phyloP scores from a whole-genome alignment of 1,140 invertebrate genomes.

The Trichonephila inaurata region DNA sequence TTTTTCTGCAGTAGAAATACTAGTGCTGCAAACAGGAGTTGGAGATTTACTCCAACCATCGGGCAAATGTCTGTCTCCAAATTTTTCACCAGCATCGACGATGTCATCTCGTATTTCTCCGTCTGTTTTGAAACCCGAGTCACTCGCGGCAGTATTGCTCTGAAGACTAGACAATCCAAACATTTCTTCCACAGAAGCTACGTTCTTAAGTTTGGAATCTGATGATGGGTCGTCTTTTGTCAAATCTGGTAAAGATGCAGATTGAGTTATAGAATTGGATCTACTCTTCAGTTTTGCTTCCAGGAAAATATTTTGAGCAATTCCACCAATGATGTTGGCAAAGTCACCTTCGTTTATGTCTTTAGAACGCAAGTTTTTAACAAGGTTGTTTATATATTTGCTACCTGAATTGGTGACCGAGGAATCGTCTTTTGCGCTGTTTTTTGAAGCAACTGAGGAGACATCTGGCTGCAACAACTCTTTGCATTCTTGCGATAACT shows the following conservation, averaged over 20 bases:
- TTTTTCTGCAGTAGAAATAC: background rate
- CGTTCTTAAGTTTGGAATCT: background rate
- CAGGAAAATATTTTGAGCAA: slow-evolving; percentile 64
- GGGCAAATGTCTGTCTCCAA: background rate
- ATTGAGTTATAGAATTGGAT: background rate
- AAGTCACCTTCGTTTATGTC: slow-evolving; percentile 65
- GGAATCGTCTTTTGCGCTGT: background rate
- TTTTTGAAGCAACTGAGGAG: background rate
- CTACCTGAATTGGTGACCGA: background rate
- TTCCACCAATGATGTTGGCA: slow-evolving; percentile 61
- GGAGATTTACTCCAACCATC: slow-evolving; percentile 67
- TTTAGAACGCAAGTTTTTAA: slow-evolving; percentile 51
- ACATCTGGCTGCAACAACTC: slow-evolving; percentile 49
- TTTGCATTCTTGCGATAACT: slow-evolving; percentile 65
- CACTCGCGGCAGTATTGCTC: background rate
- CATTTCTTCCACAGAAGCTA: background rate
- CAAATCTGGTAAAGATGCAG: slow-evolving; percentile 54
- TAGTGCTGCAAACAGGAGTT: background rate
- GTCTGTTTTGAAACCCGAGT: background rate
- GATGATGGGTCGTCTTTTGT: background rate
- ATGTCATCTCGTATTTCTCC: background rate
- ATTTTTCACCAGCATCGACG: background rate
- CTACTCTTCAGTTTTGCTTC: slow-evolving; percentile 56
- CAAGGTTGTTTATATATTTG: slow-evolving; percentile 53
- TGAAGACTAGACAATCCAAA: background rate